Base-by-base conservation (phyloP, 2,888 invertebrate genomes). In the Lepidochrysops patricia region DNA sequence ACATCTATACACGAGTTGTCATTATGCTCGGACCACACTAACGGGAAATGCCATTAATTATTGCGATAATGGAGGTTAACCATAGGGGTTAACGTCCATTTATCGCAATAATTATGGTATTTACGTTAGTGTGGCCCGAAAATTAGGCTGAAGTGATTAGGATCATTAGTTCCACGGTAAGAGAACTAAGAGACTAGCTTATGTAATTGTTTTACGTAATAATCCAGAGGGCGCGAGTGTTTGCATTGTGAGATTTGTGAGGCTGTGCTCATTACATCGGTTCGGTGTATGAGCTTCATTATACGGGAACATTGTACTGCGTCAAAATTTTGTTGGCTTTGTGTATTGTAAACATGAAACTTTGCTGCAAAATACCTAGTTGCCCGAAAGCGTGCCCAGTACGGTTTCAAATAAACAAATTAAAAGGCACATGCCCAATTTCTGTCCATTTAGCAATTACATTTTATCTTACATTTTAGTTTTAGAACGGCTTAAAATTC, bases 221-320 rank as follows among this genome's bases (percentile, higher is more conserved):
- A 37, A 37, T 37, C 15, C 37, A 37, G 6, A 6, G 37, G 37
- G 15, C 7, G 37, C 15, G 37, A 15, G 7, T 37, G 15, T 37
- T 37, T 37, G 37, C 15, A 35, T 35, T 35, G 35, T 35, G 37
- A 37, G 37, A 13, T 50, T 35, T 35, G 35, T 35, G 37, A 37
- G 37, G 37, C 56, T 60, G 25, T 52, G 27, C 32, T 52, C 43
- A 25, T 61, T 37, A 43, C 34, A 60, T 35, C 15, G 12, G 34
- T 35, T 37, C 13, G 37, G 13, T 43, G 19, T 2, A 9, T 43
- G 19, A 43, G 19, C 43, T 43, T 43, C 43, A 43, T 43, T 43
- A 43, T 43, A 43, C 43, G 6, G 43, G 43, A 43, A 43, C 3
- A 43, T 43, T 43, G 43, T 43, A 43, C 43, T 43, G 43, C 19